A percentile compares a stretch with the other conserved stretches of the same genome.
Evolutionary conservation across 2,113 vertebrate genomes (phyloP).

Genomic region (Corythaixoides concolor): DNA sequence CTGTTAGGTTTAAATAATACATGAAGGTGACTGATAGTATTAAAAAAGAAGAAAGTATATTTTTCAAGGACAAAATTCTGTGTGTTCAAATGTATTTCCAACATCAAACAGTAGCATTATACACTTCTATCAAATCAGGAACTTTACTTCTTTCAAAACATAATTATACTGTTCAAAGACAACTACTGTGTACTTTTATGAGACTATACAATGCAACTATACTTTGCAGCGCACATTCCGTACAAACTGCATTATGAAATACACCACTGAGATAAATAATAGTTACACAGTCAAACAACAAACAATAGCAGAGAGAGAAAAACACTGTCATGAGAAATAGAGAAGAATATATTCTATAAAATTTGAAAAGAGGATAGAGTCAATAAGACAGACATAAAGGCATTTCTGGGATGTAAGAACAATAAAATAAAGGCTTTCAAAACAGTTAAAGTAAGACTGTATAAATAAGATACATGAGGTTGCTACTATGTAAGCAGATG

Average conservation of each 20-base stretch:
- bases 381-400: not conserved
- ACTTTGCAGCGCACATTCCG: not conserved
- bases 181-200: conserved; percentile 26
- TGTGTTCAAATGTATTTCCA: not conserved
- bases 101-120: not conserved
- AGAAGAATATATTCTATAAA: not conserved
- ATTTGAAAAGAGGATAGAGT: not conserved
- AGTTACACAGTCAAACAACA: conserved; percentile 26
- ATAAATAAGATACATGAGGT: not conserved
- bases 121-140: not conserved
- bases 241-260: conserved; percentile 2
- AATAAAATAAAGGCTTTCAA: not conserved
- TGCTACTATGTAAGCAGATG: not conserved
- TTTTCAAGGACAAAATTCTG: conserved; percentile 37
- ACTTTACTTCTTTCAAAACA: conserved; percentile 22
- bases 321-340: not conserved
- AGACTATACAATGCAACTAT: not conserved
- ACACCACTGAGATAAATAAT: conserved; percentile 29
- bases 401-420: not conserved
- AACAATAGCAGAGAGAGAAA: conserved; percentile 22
- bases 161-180: conserved; percentile 51
- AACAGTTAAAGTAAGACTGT: not conserved
- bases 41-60: not conserved
- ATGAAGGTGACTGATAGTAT: not conserved
- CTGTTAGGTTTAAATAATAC: conserved; percentile 40